Base-by-base conservation (phyloP, 2,888 invertebrate species). In the Isoperla grammatica region DNA sequence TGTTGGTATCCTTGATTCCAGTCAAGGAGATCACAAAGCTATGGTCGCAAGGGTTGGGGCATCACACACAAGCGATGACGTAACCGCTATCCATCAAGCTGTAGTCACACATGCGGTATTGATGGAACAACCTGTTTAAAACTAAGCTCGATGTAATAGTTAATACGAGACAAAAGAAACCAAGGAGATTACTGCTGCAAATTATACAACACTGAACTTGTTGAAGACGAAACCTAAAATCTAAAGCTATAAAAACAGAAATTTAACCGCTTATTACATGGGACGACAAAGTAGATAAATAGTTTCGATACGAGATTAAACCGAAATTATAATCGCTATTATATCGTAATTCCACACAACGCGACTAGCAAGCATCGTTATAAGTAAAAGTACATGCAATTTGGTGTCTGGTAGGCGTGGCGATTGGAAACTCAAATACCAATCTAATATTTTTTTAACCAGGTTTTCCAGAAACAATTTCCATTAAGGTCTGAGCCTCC, bases 341-440 rank as follows among this genome's bases (percentile, higher is more conserved):
- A 53, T 20, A 49, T 53, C 20, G 53, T 53, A 53, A 37, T 53
- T 53, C 53, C 19, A 53, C 17, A 37, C 37, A 15, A 17, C 35
- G 53, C 46, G 19, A 46, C 22, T 5, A 46, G 46, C 46, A 19
- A 46, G 12, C 46, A 22, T 19, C 37, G 39, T 15, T 19, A 46
- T 15, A 53, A 53, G 39, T 53, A 53, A 15, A 50, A 53, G 37
- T 53, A 19, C 23, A 55, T 48, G 56, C 55, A 60, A 60, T 60
- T 60, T 60, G 55, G 55, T 56, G 56, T 48, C 55, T 48, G 13
- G 40, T 5, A 39, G 59, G 60, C 49, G 56, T 46, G 56, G 29
- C 46, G 46, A 56, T 56, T 56, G 46, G 56, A 43, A 35, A 15
- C 48, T 48, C 57, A 19, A 58, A 58, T 50, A 42, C 53, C 43